Evolutionary conservation across 2,888 invertebrate genomes (phyloP).

Genomic region (Leptogaster cylindrica): DNA sequence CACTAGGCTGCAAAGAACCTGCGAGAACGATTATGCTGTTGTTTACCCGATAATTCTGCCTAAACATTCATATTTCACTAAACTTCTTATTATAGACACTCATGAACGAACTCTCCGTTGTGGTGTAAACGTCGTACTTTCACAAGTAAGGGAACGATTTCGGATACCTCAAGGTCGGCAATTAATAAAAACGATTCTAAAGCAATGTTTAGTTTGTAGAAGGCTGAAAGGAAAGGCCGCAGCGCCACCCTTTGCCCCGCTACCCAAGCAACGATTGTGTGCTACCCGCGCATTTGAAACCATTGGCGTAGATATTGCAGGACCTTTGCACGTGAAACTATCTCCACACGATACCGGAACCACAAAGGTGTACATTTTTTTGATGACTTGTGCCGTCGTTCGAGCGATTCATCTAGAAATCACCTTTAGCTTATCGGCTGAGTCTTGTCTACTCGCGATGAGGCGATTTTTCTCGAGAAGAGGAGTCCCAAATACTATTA

Average conservation of each 20-base stretch:
- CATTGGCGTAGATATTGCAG: conserved; percentile 11
- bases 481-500: conserved; percentile 22
- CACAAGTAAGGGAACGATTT: neutral
- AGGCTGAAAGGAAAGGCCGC: neutral
- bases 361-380: conserved; percentile 41
- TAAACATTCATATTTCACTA: neutral
- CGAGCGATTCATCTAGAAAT: conserved; percentile 42
- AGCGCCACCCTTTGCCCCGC: neutral
- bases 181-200: neutral
- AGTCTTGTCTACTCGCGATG: conserved; percentile 31
- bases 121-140: conserved; percentile 1
- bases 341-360: too few relatives aligned
- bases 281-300: too few relatives aligned
- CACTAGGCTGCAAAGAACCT: neutral
- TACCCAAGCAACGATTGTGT: too few relatives aligned
- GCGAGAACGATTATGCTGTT: neutral
- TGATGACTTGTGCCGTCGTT: conserved; percentile 40
- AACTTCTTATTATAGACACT: neutral
- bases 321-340: neutral
- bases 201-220: neutral
- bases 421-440: conserved; percentile 20
- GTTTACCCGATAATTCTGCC: neutral
- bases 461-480: conserved; percentile 36
- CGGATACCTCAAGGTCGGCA: conserved; percentile 1
- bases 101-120: neutral